Evolutionary conservation across 2,888 invertebrate species (phyloP).

Genomic region (Drosophila pullipes): DNA sequence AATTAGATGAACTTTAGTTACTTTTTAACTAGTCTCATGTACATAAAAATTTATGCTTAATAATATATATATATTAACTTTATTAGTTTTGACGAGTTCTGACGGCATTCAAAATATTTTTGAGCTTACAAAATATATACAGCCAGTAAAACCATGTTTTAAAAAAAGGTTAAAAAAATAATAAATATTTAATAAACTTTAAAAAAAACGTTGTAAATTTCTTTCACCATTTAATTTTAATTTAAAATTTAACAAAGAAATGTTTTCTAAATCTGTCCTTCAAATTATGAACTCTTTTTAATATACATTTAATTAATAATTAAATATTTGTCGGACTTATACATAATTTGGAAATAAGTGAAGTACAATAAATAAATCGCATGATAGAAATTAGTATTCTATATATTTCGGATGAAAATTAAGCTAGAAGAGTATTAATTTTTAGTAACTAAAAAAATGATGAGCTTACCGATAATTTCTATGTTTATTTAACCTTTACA

Average conservation of each 20-base stretch:
- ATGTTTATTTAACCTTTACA: background rate
- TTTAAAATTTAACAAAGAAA: background rate
- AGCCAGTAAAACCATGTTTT: background rate
- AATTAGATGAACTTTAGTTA: background rate
- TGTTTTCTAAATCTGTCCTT: background rate
- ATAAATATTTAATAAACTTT: background rate
- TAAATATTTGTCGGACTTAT: no score
- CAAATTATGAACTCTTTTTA: no score
- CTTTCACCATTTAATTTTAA: background rate
- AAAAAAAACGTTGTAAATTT: background rate
- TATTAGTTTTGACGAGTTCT: background rate
- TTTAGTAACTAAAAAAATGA: no score
- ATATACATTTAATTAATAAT: no score
- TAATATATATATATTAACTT: background rate
- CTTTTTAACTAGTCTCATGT: background rate
- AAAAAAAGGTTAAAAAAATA: background rate
- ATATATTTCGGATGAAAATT: no score
- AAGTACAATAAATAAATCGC: no score
- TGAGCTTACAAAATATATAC: background rate
- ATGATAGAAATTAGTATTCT: no score
- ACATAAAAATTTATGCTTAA: background rate
- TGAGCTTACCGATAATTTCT: no score
- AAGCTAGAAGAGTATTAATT: no score
- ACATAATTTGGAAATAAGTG: no score
- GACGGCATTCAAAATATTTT: background rate